Conservation (phyloP, 2,113 vertebrate genomes). For the Castor canadensis region DNA sequence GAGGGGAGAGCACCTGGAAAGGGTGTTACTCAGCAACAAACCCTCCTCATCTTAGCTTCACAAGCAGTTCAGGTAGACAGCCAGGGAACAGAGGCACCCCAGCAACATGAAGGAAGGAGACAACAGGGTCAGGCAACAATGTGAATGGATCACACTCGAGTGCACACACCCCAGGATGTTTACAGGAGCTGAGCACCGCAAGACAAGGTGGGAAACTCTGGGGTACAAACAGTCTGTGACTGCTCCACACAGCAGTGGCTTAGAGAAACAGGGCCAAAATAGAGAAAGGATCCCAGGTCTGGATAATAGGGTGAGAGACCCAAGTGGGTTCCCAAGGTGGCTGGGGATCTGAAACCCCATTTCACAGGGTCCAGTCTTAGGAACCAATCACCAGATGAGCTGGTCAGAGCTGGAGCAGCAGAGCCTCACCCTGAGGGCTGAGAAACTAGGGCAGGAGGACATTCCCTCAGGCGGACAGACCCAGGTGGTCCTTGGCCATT, state of each 20-base stretch:
- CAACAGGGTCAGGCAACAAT: not conserved
- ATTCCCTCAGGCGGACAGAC: not conserved
- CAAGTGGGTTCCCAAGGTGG: too few species aligned
- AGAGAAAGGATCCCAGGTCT: not conserved
- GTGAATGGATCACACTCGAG: too few species aligned
- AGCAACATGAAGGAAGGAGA: too few species aligned
- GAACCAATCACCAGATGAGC: accelerated
- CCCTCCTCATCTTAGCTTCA: not conserved
- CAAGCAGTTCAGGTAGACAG: not conserved
- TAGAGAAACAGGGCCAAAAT: not conserved
- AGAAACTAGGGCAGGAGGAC: not conserved
- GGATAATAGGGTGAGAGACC: not conserved
- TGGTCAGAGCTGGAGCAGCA: accelerated
- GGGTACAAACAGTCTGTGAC: not conserved
- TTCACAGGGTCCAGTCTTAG: not conserved
- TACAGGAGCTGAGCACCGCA: not conserved
- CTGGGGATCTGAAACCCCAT: not conserved
- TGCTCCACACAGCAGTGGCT: not conserved
- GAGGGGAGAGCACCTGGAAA: not conserved
- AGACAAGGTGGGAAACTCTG: not conserved
- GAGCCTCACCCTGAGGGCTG: not conserved
- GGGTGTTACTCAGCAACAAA: not conserved
- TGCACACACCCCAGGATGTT: too few species aligned
- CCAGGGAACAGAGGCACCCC: not conserved
- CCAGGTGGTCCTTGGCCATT: not conserved